phyloP scores from a whole-genome alignment of 2,888 invertebrate genomes.

The Drosophila atroscutellata region DNA sequence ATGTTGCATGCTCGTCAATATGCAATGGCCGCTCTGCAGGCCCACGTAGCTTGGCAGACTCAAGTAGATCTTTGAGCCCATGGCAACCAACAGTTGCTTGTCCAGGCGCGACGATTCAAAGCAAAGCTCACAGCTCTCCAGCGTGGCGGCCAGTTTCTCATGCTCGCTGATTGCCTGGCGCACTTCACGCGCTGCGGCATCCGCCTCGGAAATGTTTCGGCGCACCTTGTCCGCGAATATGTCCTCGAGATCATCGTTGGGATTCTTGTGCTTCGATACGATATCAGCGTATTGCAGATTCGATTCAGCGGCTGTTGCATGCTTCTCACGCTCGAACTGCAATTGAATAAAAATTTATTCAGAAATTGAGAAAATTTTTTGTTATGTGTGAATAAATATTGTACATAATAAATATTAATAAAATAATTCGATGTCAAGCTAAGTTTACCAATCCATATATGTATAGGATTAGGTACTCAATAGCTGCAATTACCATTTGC shows the following conservation, averaged over 20 bases:
- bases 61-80: slow-evolving; percentile 93
- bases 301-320: slow-evolving; percentile 91
- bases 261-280: slow-evolving; percentile 88
- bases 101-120: slow-evolving; percentile 91
- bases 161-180: slow-evolving; percentile 91
- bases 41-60: slow-evolving; percentile 92
- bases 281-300: slow-evolving; percentile 92
- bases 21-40: slow-evolving; percentile 93
- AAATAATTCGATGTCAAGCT: not conserved
- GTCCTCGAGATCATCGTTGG: slow-evolving; percentile 92
- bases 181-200: slow-evolving; percentile 88
- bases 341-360: slow-evolving; percentile 62
- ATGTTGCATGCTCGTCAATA: slow-evolving; percentile 94
- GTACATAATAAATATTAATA: slow-evolving; percentile 10
- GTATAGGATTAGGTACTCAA: not conserved
- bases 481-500: slow-evolving; percentile 88
- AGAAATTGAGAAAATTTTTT: not conserved
- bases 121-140: slow-evolving; percentile 94
- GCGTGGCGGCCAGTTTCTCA: slow-evolving; percentile 88
- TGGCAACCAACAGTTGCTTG: slow-evolving; percentile 93
- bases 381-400: not conserved
- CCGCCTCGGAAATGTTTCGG: slow-evolving; percentile 87
- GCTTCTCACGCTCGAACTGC: slow-evolving; percentile 92
- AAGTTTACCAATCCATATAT: not conserved
- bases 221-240: slow-evolving; percentile 93